Base-by-base conservation (phyloP, 2,797 vertebrate genomes). In the Pseudochromis fuscus region DNA sequence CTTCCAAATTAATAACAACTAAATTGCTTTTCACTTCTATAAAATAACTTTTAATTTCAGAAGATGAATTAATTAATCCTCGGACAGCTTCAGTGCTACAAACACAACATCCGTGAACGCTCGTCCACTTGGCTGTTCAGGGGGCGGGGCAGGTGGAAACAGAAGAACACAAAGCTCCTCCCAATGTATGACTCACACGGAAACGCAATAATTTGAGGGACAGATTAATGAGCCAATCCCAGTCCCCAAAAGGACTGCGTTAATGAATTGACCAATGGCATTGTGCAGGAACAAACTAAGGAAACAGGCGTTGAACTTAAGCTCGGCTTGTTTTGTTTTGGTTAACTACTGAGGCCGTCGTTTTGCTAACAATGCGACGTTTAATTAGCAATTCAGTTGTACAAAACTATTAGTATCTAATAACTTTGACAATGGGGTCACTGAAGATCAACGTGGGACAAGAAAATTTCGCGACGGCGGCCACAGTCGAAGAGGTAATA, bases 251-350 rank as follows among this genome's bases (percentile, higher is more conserved):
- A 2, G 4, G 25, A 28, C 21, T 1, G 2, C 7, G 8, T 33
- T 40, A 3, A 51, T 24, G 23, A 86, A 82, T 4, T 4, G 65
- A 58, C 91, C 91, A 93, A 92, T 91, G 12, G 60, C 2, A 38
- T 75, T n/a, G 42, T 7, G 15, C 12, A 4, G 27, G 51, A 44
- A 81, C 31, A 66, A 50, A 6, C 7, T 35, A 28, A 18, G 4
- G 30, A 2, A 59, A 62, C 44, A 67, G 57, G 49, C 44, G 37
- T 57, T 31, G 7, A 66, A 79, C 64, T 72, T 68, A n/a, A 48
- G 46, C 35, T 27, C 4, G 19, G 42, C 31, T 67, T 77, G 73
- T 74, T 72, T 75, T 42, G 76, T 53, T 84, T 68, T 59, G 38
- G 50, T 67, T 23, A 18, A 38, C 12, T 24, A 31, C 9, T 13